These are phyloP conservation scores for Antechinus stuartii DNA, from an alignment of 2,113 vertebrate genomes.

Conservation along the genomic window DNA sequence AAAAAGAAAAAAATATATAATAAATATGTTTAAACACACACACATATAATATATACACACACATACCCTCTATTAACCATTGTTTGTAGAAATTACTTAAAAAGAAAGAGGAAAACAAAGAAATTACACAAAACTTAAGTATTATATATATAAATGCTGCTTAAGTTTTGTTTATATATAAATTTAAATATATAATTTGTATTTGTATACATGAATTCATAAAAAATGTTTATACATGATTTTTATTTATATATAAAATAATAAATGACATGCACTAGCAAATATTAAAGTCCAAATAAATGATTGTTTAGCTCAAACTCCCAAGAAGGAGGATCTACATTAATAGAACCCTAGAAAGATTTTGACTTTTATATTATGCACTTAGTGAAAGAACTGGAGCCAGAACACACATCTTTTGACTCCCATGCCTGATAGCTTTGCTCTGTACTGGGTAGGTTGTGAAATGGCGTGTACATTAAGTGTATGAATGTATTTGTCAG, in stretches of 20 bases:
- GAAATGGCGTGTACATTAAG: background rate
- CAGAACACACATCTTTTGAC: background rate
- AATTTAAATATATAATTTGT: background rate
- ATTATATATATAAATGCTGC: background rate
- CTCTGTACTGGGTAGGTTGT: background rate
- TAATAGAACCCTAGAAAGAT: background rate
- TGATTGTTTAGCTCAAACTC: background rate
- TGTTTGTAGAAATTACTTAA: background rate
- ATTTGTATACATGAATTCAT: background rate
- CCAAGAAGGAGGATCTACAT: background rate
- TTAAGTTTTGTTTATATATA: background rate
- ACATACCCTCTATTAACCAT: background rate
- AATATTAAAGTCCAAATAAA: background rate
- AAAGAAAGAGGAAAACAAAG: background rate
- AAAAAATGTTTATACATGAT: background rate
- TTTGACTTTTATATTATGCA: background rate
- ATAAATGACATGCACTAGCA: background rate
- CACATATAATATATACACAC: background rate
- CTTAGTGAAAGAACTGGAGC: background rate
- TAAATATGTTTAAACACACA: background rate
- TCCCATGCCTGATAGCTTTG: background rate
- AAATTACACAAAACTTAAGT: background rate
- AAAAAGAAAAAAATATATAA: background rate
- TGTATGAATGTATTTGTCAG: background rate
- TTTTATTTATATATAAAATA: background rate